Evolutionary conservation across 2,888 invertebrate genomes (phyloP).

Genomic region (Apamea monoglypha): DNA sequence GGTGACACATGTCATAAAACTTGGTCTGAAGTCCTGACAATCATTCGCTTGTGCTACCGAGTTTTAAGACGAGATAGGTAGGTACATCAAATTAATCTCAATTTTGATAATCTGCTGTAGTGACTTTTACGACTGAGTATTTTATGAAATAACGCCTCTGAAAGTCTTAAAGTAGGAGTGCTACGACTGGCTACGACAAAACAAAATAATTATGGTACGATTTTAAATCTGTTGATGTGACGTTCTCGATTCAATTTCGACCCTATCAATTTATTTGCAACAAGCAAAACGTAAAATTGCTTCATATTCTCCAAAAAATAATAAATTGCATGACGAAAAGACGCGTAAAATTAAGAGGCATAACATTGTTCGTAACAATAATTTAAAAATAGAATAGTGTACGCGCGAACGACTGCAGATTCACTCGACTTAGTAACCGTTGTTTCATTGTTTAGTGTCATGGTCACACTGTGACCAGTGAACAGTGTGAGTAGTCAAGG

Average conservation of each 20-base stretch:
- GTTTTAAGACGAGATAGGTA: conserved; percentile 25
- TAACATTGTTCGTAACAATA: conserved; percentile 20
- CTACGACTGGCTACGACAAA: neutral
- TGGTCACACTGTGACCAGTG: conserved; percentile 56
- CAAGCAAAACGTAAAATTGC: neutral
- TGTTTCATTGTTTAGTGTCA: conserved; percentile 63
- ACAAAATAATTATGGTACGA: neutral
- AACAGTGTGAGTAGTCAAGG: conserved; percentile 57
- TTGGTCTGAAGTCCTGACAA: conserved; percentile 36
- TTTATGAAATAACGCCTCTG: conserved; percentile 2
- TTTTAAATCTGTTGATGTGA: neutral
- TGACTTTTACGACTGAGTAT: neutral
- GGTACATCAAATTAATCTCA: conserved; percentile 20
- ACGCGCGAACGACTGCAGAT: conserved; percentile 42
- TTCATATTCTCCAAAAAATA: neutral
- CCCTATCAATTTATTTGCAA: neutral
- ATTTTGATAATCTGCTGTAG: conserved; percentile 38
- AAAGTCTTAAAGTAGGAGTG: neutral
- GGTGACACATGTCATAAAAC: conserved; percentile 40
- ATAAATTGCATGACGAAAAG: neutral
- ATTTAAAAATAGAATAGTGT: conserved; percentile 44
- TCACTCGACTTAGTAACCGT: conserved; percentile 54
- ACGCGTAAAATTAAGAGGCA: conserved; percentile 5
- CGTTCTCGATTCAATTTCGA: neutral
- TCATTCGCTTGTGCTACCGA: conserved; percentile 26